phyloP scores from a whole-genome alignment of 2,888 invertebrate species.

The Drosophila longiperda region DNA sequence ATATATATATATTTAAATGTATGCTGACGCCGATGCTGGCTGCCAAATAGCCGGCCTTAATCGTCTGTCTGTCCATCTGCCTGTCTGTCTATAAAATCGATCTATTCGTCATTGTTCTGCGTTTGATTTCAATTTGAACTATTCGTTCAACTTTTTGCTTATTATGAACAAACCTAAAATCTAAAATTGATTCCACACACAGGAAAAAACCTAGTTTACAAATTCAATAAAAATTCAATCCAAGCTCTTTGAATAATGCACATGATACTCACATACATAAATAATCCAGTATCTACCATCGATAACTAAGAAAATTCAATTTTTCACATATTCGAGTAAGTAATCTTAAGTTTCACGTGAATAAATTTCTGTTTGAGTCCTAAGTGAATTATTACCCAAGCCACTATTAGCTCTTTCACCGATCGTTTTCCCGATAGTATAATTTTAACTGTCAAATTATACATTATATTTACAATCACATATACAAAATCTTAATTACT shows the following conservation, averaged over 20 bases:
- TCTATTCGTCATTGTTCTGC: conserved; percentile 73
- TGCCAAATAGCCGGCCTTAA: conserved; percentile 66
- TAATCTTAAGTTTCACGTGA: not conserved
- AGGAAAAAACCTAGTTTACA: not conserved
- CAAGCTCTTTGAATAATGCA: not conserved
- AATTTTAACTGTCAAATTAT: not conserved
- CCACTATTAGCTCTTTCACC: not conserved
- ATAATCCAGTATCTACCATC: not conserved
- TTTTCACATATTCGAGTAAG: no score
- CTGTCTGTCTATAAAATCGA: conserved; percentile 41
- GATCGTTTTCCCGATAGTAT: not conserved
- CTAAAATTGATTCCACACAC: not conserved
- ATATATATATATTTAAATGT: conserved; percentile 12
- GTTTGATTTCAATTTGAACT: conserved; percentile 30
- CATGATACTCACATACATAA: not conserved
- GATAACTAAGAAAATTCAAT: not conserved
- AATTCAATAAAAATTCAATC: not conserved
- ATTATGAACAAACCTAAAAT: not conserved
- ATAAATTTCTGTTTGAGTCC: not conserved
- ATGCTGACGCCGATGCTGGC: conserved; percentile 65
- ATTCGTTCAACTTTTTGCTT: not conserved
- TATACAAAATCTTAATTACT: not conserved
- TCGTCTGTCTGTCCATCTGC: conserved; percentile 26
- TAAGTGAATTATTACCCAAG: not conserved
- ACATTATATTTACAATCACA: not conserved